Evolutionary conservation across 2,113 vertebrate species (phyloP), one percentile per base, ranked within the genome.

Genomic region (Gopherus evgoodei): DNA sequence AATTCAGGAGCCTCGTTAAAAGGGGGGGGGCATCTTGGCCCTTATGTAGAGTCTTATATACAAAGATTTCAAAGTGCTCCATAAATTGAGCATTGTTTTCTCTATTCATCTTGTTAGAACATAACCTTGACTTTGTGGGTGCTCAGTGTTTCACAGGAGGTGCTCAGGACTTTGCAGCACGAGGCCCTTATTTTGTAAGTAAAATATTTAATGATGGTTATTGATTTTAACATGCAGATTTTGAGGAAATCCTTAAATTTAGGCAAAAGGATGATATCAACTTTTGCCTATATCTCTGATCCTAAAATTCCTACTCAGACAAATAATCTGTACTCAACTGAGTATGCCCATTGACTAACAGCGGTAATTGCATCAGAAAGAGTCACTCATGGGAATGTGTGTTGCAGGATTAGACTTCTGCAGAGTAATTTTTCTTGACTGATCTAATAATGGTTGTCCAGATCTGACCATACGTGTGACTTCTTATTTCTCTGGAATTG

Each of bases 121-220:
- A 47, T 78, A 78, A 78, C 47, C 38, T 27, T 78, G 44, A 11
- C 0, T 76, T 83, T 65, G 0, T 83, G 95, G 88, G 24, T 12
- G 2, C 0, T 69, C 10, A 57, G 10, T 35, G 14, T 80, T 96
- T 90, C 81, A 89, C 79, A 91, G 95, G 95, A 95, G 94, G 93
- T 75, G 96, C 96, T 95, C 93, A 97, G 56, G 87, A 90, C 91
- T 89, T 82, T 54, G 19, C 82, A 88, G 44, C 53, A 81, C 87
- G 91, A 86, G 25, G 35, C 62, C 31, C 14, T 78, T 94, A 25
- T 84, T 86, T 93, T 54, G 38, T 17, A 97, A 97, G 94, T 92
- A 91, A 76, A 79, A 84, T 44, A 4, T 84, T 50, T 75, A 91
- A 90, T 84, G 5, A 95, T 84, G 72, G 90, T 86, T 95, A 89